These are phyloP conservation scores for Drosophila malerkotliana DNA, from an alignment of 1,140 invertebrate species.

Conservation along the genomic window DNA sequence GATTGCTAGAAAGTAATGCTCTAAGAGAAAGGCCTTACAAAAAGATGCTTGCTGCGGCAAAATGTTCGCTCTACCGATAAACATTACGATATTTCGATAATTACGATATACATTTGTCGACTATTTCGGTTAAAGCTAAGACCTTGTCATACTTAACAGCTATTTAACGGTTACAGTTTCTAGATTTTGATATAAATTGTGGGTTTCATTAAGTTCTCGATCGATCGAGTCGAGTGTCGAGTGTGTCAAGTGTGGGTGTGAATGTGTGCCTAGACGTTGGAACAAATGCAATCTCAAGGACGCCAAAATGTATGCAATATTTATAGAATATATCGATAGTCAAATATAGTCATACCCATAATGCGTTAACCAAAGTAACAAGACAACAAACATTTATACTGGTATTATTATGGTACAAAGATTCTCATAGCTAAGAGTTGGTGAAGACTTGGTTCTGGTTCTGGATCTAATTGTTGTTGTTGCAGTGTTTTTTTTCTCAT, in stretches of 20 bases:
- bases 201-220: constrained; percentile 21
- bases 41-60: constrained; percentile 65
- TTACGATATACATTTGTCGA: constrained; percentile 51
- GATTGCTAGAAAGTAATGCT: constrained; percentile 55
- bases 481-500: constrained; percentile 26
- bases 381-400: constrained; percentile 75
- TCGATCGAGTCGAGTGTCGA: constrained; percentile 10
- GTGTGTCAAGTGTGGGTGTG: constrained; percentile 8
- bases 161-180: constrained; percentile 68
- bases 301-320: constrained; percentile 74
- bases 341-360: constrained; percentile 71
- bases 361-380: constrained; percentile 76
- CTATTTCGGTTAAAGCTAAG: constrained; percentile 67
- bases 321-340: constrained; percentile 56
- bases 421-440: constrained; percentile 61
- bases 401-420: constrained; percentile 61
- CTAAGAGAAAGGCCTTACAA: constrained; percentile 62
- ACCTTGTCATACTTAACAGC: constrained; percentile 70
- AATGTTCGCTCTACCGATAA: constrained; percentile 60
- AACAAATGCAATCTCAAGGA: constrained; percentile 78
- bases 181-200: constrained; percentile 33
- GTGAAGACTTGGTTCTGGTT: constrained; percentile 39
- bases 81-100: constrained; percentile 45
- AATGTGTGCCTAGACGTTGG: constrained; percentile 60
- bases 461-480: constrained; percentile 40